phyloP scores from a whole-genome alignment of 2,888 invertebrate species.

The Chaitophorus viminalis region DNA sequence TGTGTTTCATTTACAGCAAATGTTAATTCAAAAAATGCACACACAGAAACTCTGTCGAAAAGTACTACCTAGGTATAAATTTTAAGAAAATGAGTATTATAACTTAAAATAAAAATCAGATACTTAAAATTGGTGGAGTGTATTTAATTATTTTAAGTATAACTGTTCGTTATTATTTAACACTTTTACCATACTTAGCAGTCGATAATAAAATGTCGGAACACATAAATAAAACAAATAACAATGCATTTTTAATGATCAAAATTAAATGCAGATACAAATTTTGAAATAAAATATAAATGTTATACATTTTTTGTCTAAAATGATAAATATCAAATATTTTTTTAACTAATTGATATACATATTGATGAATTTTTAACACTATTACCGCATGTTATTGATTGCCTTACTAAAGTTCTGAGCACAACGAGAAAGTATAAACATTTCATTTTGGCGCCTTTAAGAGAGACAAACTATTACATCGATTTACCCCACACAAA shows the following conservation, averaged over 20 bases:
- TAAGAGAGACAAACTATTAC: conserved; percentile 31
- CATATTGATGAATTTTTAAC: neutral
- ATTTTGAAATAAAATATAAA: neutral
- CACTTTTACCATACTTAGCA: neutral
- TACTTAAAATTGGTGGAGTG: neutral
- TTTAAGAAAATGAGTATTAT: neutral
- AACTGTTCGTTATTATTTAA: neutral
- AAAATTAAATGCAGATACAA: neutral
- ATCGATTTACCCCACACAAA: conserved; percentile 50
- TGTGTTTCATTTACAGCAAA: neutral
- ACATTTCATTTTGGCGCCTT: conserved; percentile 42
- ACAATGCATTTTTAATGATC: neutral
- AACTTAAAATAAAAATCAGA: neutral
- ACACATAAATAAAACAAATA: neutral
- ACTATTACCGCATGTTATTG: neutral
- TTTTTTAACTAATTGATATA: conserved; percentile 15
- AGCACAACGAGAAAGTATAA: conserved; percentile 29
- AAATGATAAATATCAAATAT: neutral
- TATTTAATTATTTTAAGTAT: neutral
- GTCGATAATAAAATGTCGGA: neutral
- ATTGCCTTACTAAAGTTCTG: neutral
- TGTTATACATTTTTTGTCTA: neutral
- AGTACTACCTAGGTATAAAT: neutral
- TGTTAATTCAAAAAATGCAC: neutral
- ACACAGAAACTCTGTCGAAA: neutral